Evolutionary conservation across 2,797 vertebrate species (phyloP), one percentile per base, ranked within the genome.

Genomic region (Arremon aurantiirostris): DNA sequence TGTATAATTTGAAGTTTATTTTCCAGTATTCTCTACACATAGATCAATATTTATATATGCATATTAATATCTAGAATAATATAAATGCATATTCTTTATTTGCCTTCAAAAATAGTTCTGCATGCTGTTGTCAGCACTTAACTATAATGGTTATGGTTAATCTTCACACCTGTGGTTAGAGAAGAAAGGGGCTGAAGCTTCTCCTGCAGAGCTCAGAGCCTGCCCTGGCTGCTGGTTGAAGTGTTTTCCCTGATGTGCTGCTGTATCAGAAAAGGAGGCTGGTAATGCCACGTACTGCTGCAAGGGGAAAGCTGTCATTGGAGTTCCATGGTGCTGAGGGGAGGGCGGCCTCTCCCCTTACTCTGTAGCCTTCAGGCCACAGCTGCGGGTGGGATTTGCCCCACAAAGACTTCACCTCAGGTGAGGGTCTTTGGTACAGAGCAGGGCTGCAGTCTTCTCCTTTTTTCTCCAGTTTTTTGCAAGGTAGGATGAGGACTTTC

Each of bases 211-310:
- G 27, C 32, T 85, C 2, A 9, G 60, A 68, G 42, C 11, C 52
- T 69, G 82, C 46, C 10, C 5, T 34, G 34, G 26, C 41, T 76
- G 60, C 78, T 81, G 57, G 22, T 39, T 77, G 35, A 3, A 21
- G 32, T 6, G 19, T 27, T 61, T 61, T 78, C 9, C 52, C 14
- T 6, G 30, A 61, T 61, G 28, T 70, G 47, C 56, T 82, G 57
- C 61, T 66, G 30, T 39, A 3, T 39, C 44, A 39, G 65, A 59
- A 34, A 59, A 50, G 52, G 42, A 61, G 47, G 10, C 2, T 21
- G 60, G 7, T 26, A 22, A 46, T 28, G n/a, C 30, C 49, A 8
- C 0, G 1, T 28, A 1, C 30, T 4, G 2, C 61, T 44, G 49
- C 41, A 6, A 42, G 26, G 8, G 32, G 47, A 81, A 32, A 39